phyloP scores from a whole-genome alignment of 2,888 invertebrate genomes.

The Troglohyphantes excavatus region DNA sequence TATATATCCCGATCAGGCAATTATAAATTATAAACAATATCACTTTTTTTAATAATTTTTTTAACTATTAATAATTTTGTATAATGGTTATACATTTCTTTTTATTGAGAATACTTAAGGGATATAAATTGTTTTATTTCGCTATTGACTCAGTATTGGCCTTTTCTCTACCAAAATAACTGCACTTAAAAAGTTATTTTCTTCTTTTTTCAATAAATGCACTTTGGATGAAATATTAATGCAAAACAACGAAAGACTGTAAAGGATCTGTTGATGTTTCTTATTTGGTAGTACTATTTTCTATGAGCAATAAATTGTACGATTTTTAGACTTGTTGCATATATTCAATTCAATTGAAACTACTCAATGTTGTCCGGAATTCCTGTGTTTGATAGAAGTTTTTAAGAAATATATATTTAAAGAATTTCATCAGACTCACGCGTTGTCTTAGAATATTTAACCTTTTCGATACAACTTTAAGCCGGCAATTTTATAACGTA shows the following conservation, averaged over 20 bases:
- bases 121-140: too few relatives aligned
- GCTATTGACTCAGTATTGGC: too few relatives aligned
- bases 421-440: neutral
- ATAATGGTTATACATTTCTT: too few relatives aligned
- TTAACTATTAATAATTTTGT: too few relatives aligned
- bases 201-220: too few relatives aligned
- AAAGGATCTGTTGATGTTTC: slow-evolving; percentile 17
- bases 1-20: too few relatives aligned
- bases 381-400: neutral
- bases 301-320: slow-evolving; percentile 28
- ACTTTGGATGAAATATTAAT: neutral
- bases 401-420: neutral
- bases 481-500: neutral
- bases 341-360: slow-evolving; percentile 2
- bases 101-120: too few relatives aligned
- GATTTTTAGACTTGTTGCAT: slow-evolving; percentile 17
- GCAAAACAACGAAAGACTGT: slow-evolving; percentile 28
- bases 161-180: too few relatives aligned
- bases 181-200: too few relatives aligned
- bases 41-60: too few relatives aligned
- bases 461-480: neutral
- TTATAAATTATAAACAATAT: too few relatives aligned
- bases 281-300: slow-evolving; percentile 35
- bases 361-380: neutral
- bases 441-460: neutral